phyloP scores from a whole-genome alignment of 2,888 invertebrate species.

The Colostygia pectinataria region DNA sequence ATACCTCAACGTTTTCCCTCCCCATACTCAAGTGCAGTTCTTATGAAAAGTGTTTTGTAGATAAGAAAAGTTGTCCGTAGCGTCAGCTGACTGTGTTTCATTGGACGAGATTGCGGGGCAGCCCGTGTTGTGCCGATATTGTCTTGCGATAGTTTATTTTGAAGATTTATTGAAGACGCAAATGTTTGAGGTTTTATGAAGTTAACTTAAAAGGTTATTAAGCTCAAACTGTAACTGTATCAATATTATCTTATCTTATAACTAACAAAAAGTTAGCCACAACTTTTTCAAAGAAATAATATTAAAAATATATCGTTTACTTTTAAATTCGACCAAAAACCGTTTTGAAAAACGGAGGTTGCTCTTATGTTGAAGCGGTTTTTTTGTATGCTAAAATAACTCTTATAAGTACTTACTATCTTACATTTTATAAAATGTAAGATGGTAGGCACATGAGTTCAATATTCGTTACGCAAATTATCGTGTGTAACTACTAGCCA shows the following conservation, averaged over 20 bases:
- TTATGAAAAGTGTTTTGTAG: slow-evolving; percentile 66
- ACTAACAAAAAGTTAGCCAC: no score
- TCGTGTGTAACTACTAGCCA: slow-evolving; percentile 26
- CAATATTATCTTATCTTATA: no score
- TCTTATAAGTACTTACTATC: no score
- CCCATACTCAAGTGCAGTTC: slow-evolving; percentile 56
- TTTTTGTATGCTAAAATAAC: no score
- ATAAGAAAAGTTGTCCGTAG: slow-evolving; percentile 68
- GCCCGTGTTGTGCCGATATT: slow-evolving; percentile 21
- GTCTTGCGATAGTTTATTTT: slow-evolving; percentile 26
- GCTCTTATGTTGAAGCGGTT: no score
- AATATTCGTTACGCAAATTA: slow-evolving; percentile 29
- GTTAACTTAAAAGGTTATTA: no score
- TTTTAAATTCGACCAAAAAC: no score
- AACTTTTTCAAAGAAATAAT: no score
- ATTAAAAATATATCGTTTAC: no score
- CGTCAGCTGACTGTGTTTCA: slow-evolving; percentile 63
- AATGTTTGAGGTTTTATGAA: neutral
- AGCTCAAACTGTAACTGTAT: no score
- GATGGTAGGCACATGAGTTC: slow-evolving; percentile 1
- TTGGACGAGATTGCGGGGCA: slow-evolving; percentile 52
- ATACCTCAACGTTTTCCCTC: slow-evolving; percentile 26
- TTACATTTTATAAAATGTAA: no score
- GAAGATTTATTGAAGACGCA: slow-evolving; percentile 5
- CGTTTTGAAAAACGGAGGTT: no score